Evolutionary conservation across 2,888 invertebrate genomes (phyloP), one percentile per base, ranked within the genome.

Genomic region (Ramazzottius varieornatus): DNA sequence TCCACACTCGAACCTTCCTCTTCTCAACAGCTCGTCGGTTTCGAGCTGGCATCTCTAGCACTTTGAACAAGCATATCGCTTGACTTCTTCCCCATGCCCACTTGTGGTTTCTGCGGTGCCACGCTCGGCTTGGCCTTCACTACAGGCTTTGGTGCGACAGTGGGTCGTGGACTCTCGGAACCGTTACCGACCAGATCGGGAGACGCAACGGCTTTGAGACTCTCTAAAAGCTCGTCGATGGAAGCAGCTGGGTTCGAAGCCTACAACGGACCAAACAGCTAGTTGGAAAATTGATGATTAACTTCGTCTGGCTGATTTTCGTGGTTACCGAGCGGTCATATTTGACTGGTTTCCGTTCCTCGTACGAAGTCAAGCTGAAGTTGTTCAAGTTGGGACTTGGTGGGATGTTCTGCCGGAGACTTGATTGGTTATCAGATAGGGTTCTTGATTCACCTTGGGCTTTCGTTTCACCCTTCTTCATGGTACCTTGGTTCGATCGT

Each of bases 401-500:
- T 4, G 54, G 54, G 8, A 24, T 24, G 4, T 13, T 29, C 29
- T 4, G 16, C 4, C n/a, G 29, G n/a, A n/a, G n/a, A n/a, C n/a
- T n/a, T n/a, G n/a, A n/a, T n/a, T n/a, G n/a, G n/a, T n/a, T n/a
- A n/a, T n/a, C n/a, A n/a, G n/a, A n/a, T n/a, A n/a, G n/a, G n/a
- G n/a, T n/a, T n/a, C n/a, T n/a, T n/a, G n/a, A n/a, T 24, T 54
- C 4, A 4, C 20, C 29, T 24, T 54, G 16, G 8, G 29, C 4
- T 24, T 54, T 54, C 20, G 29, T 29, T 13, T 54, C 67, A 32
- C 73, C 75, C 72, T 86, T 86, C 72, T 85, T 86, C 66, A 86
- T 76, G 0, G 86, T 86, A 70, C 84, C 83, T 74, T 85, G 85
- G 72, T 85, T 85, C 70, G 84, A 84, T 71, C 84, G 84, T 65